These are phyloP conservation scores for Hermaeophaga mercurialis DNA, from an alignment of 2,888 invertebrate genomes.

Conservation along the genomic window DNA sequence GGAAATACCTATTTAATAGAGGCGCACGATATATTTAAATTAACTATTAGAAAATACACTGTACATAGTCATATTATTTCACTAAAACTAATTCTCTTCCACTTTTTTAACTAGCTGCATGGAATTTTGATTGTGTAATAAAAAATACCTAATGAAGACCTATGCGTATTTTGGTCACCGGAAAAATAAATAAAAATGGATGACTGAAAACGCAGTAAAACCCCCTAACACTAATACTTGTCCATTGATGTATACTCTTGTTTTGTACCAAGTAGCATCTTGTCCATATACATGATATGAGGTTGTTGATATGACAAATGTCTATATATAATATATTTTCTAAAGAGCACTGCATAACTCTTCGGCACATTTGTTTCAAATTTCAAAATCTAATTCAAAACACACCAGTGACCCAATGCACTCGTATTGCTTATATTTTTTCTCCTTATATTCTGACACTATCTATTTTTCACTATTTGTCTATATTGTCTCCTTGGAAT, in stretches of 20 bases:
- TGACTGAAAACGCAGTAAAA: constrained; percentile 6
- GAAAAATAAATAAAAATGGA: constrained; percentile 1
- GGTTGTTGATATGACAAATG: constrained; percentile 36
- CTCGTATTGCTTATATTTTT: constrained; percentile 57
- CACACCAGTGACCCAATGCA: constrained; percentile 53
- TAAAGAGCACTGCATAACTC: constrained; percentile 54
- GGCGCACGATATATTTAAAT: too few relatives aligned
- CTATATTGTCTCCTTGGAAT: constrained; percentile 60
- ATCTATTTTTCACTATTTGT: constrained; percentile 61
- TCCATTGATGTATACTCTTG: constrained; percentile 26
- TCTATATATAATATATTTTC: constrained; percentile 35
- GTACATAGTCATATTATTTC: too few relatives aligned
- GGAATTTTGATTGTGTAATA: constrained; percentile 28
- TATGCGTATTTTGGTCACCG: constrained; percentile 26
- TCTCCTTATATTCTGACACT: constrained; percentile 59
- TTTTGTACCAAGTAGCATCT: constrained; percentile 56
- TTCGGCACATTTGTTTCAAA: constrained; percentile 48
- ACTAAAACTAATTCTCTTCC: too few relatives aligned
- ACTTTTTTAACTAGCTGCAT: constrained; percentile 26
- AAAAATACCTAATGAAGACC: constrained; percentile 35
- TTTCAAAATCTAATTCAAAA: constrained; percentile 39
- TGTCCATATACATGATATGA: constrained; percentile 38
- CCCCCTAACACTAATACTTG: constrained; percentile 18
- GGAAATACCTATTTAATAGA: too few relatives aligned
- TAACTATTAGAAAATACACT: too few relatives aligned